Base-by-base conservation (phyloP, 2,113 vertebrate genomes). In the Hippocampus guttulatus region DNA sequence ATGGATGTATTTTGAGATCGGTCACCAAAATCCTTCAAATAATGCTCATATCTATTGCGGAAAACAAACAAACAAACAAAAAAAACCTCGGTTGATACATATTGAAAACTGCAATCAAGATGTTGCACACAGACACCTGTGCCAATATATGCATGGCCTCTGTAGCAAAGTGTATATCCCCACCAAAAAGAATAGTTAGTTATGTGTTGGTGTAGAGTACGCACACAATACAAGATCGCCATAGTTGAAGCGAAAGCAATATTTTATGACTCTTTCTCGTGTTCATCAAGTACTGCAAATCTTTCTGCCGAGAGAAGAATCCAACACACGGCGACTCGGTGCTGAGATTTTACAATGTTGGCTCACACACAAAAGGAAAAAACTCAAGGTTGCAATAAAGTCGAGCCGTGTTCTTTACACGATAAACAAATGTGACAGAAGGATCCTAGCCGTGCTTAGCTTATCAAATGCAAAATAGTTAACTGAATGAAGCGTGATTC, bases 401-500 rank as follows among this genome's bases (percentile, higher is more conserved):
- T 47, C 9, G 20, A n/a, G 40, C 15, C 45, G 25, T 33, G 21
- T 47, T 11, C 45, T 20, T 71, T 43, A 20, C 16, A 68, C 14
- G 68, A 57, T 45, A 54, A 75, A 77, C 75, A 33, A 30, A 33
- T 61, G 33, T 23, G 15, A 33, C 12, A 65, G 25, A 63, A 41
- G 67, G 27, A 61, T 54, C 30, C 58, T 62, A 25, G 67, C 33
- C 14, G 58, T 21, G 57, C 4, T 76, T 74, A 70, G 75, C 70
- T 71, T 65, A 77, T 74, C 68, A 62, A 16, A 38, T 6, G 9
- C 12, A 57, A 52, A 40, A 40, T 6, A 16, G 55, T 54, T 54
- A 47, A 66, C 74, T 27, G 57, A 75, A 75, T 65, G 16, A 51
- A 68, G 58, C 21, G 68, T n/a, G 47, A 38, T 68, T 76, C 80